Percentiles rank a stretch among this genome's conserved stretches.
Conservation (phyloP, 2,797 vertebrate genomes). For the Myoxocephalus aenaeus region DNA sequence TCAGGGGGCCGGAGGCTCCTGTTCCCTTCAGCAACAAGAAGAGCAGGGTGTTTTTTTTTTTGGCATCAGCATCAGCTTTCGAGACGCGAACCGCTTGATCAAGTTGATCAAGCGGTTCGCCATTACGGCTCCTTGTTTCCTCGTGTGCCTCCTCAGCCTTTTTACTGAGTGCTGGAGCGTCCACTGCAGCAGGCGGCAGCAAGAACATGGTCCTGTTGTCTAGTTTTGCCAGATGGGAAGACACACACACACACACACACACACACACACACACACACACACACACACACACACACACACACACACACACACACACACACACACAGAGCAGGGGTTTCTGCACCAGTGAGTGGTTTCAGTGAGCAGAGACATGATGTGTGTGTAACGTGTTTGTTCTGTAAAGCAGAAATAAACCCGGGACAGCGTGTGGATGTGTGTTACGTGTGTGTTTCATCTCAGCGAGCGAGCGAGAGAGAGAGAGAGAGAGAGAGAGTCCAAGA, state of each 20-base stretch:
- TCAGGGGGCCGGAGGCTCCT: background rate
- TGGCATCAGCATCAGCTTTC: slow-evolving; percentile 4
- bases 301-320: background rate
- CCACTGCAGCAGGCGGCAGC: slow-evolving; percentile 25
- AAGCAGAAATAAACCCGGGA: slow-evolving; percentile 66
- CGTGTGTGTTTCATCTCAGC: slow-evolving; percentile 26
- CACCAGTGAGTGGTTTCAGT: slow-evolving; percentile 67
- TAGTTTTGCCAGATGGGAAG: slow-evolving; percentile 58
- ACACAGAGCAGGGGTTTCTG: slow-evolving; percentile 52
- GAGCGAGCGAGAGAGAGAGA: background rate
- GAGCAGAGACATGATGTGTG: slow-evolving; percentile 66
- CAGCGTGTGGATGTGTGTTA: slow-evolving; percentile 27
- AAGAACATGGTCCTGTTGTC: slow-evolving; percentile 37
- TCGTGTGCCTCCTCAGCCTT: slow-evolving; percentile 44
- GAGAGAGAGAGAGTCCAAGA: background rate
- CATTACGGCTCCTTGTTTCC: slow-evolving; percentile 44
- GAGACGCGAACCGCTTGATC: slow-evolving; percentile 8
- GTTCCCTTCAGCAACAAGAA: background rate
- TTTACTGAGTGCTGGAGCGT: slow-evolving; percentile 37
- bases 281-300: background rate
- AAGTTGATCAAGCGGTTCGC: slow-evolving; percentile 45
- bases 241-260: background rate
- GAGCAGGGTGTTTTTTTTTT: background rate
- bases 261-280: background rate
- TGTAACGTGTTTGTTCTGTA: slow-evolving; percentile 74